These are phyloP conservation scores for Melanotus villosus DNA, from an alignment of 2,888 invertebrate species.

Conservation along the genomic window DNA sequence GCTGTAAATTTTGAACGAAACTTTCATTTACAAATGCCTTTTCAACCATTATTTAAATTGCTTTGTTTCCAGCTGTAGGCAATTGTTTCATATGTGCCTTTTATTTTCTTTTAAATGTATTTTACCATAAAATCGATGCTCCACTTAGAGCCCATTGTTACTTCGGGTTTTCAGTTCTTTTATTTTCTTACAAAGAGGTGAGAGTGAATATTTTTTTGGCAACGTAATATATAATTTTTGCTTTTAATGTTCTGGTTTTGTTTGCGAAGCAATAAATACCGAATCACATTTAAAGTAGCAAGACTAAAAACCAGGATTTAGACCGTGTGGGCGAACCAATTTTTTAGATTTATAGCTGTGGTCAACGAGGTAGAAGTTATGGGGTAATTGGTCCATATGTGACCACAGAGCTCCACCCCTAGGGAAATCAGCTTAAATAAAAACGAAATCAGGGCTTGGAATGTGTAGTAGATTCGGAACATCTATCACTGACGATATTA, in stretches of 20 bases:
- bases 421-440: slow-evolving; percentile 43
- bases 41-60: too few species aligned
- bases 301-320: slow-evolving; percentile 41
- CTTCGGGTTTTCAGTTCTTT: too few species aligned
- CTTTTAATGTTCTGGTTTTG: slow-evolving; percentile 8
- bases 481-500: slow-evolving; percentile 41
- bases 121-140: too few species aligned
- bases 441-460: slow-evolving; percentile 41
- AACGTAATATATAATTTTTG: too few species aligned
- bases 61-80: too few species aligned
- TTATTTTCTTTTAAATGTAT: too few species aligned
- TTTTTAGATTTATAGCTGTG: slow-evolving; percentile 55
- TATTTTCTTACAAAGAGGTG: too few species aligned
- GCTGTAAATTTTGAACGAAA: too few species aligned
- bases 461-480: slow-evolving; percentile 35
- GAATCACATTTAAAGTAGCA: slow-evolving; percentile 34
- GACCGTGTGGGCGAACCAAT: slow-evolving; percentile 36
- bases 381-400: slow-evolving; percentile 60
- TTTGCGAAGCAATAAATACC: slow-evolving; percentile 33
- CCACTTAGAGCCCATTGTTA: too few species aligned
- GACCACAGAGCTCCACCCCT: slow-evolving; percentile 51
- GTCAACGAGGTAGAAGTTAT: slow-evolving; percentile 60
- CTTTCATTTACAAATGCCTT: too few species aligned
- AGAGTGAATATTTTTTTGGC: too few species aligned
- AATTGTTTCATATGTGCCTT: too few species aligned